A percentile compares a stretch with the other conserved stretches of the same genome.
These are phyloP conservation scores for Ataeniobius toweri DNA, from an alignment of 2,797 vertebrate genomes.

Conservation along the genomic window DNA sequence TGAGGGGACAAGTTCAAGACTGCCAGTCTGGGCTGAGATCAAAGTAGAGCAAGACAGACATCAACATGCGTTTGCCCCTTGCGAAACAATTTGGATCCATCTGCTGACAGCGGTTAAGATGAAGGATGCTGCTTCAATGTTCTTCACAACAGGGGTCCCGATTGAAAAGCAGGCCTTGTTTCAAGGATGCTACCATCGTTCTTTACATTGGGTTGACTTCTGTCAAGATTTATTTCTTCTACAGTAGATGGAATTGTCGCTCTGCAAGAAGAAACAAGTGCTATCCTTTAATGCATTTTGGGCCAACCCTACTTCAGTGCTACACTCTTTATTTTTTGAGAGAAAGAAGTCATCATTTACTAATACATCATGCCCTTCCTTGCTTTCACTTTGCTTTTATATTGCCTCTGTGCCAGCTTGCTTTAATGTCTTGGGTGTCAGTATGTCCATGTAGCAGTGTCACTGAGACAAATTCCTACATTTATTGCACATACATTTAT, in stretches of 20 bases:
- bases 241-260: constrained; percentile 18
- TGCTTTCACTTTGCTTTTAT: background rate
- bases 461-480: constrained; percentile 37
- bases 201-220: constrained; percentile 35
- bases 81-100: constrained; percentile 39
- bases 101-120: constrained; percentile 50
- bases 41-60: constrained; percentile 50
- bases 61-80: constrained; percentile 21
- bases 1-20: constrained; percentile 18
- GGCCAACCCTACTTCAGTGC: background rate
- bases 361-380: background rate
- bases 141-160: constrained; percentile 39
- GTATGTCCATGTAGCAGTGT: constrained; percentile 31
- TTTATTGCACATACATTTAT: constrained; percentile 20
- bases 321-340: background rate
- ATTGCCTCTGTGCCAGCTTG: constrained; percentile 4
- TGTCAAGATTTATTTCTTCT: constrained; percentile 30
- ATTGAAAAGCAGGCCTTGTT: constrained; percentile 43
- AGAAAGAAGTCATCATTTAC: no score
- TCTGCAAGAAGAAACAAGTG: constrained; percentile 28
- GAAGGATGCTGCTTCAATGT: constrained; percentile 53
- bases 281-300: background rate
- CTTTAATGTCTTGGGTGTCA: constrained; percentile 39
- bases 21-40: constrained; percentile 31
- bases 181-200: constrained; percentile 24